Conservation (phyloP, 1,140 invertebrate genomes). For the Drosophila oshimai region DNA sequence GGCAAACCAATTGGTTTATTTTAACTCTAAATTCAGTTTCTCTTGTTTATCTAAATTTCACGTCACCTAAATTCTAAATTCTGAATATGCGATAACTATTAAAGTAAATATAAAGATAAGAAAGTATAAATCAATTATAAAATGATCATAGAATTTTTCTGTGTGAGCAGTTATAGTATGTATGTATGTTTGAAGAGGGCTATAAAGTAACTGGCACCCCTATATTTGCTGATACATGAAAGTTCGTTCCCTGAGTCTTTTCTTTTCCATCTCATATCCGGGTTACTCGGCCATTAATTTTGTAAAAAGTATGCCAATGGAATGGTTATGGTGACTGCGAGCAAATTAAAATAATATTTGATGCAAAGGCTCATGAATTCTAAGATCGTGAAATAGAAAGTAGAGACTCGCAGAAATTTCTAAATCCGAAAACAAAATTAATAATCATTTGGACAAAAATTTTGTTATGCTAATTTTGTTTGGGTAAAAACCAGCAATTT, state of each 20-base stretch:
- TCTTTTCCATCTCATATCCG: conserved; percentile 13
- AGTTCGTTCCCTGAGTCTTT: conserved; percentile 49
- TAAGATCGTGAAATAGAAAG: conserved; percentile 60
- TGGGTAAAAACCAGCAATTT: conserved; percentile 60
- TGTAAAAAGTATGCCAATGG: conserved; percentile 64
- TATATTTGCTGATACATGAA: no score
- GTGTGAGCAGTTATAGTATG: no score
- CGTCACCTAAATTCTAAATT: no score
- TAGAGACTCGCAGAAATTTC: conserved; percentile 57
- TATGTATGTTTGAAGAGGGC: no score
- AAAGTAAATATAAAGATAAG: no score
- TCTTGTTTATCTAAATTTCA: no score
- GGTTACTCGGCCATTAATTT: no score
- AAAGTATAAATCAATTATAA: no score
- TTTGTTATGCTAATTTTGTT: conserved; percentile 63
- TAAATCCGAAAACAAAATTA: conserved; percentile 26
- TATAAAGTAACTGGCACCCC: conserved; percentile 19
- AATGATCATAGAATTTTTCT: no score
- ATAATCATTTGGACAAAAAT: conserved; percentile 24
- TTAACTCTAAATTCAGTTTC: no score
- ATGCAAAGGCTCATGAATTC: conserved; percentile 21
- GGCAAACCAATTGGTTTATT: no score
- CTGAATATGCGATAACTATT: no score
- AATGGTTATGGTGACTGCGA: background rate
- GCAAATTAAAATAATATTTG: conserved; percentile 1